These are phyloP conservation scores for Zosterops japonicus DNA, from an alignment of 2,113 vertebrate species.

Conservation along the genomic window DNA sequence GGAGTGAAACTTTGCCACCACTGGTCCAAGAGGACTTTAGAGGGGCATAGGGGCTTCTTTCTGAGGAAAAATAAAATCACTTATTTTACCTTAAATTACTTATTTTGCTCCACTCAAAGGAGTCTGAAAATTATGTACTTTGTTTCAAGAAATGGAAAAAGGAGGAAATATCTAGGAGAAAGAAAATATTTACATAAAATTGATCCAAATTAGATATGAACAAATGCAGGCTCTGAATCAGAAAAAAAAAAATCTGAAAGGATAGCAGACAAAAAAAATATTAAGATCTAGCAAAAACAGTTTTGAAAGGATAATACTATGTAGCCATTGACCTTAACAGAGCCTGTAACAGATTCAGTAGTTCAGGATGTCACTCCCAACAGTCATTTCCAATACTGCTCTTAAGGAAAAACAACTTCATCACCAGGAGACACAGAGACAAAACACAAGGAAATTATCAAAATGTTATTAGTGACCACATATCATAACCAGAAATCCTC, in stretches of 20 bases:
- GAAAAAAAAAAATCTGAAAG: neutral
- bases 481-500: neutral
- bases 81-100: neutral
- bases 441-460: conserved; percentile 5
- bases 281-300: neutral
- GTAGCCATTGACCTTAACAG: neutral
- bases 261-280: neutral
- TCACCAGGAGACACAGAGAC: neutral
- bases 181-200: neutral
- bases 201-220: neutral
- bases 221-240: neutral
- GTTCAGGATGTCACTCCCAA: conserved; percentile 9
- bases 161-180: neutral
- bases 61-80: neutral
- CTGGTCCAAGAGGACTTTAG: neutral
- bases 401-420: neutral
- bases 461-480: neutral
- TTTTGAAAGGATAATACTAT: neutral
- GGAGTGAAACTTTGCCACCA: neutral
- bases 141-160: neutral
- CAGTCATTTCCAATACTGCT: neutral
- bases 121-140: neutral
- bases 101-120: neutral
- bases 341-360: neutral
- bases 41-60: fast-evolving